Evolutionary conservation across 2,113 vertebrate species (phyloP).

Genomic region (Paraplagusia blochii): DNA sequence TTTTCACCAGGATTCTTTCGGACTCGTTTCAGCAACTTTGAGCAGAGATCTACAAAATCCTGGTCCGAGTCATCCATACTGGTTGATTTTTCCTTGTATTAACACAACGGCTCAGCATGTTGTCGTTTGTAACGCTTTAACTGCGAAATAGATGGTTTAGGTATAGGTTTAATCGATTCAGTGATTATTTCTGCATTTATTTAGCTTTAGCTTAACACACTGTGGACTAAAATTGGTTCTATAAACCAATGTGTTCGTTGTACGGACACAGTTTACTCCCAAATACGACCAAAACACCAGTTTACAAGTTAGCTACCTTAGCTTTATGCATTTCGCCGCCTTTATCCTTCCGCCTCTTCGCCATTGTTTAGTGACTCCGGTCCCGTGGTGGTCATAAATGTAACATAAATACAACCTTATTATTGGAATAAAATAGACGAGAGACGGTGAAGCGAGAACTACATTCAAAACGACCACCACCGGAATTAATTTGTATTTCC

Average conservation of each 20-base stretch:
- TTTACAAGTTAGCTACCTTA: neutral
- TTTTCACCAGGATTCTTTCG: slow-evolving; percentile 54
- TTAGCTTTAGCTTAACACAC: no score
- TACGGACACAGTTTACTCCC: no score
- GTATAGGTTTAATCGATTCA: no score
- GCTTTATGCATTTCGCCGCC: neutral
- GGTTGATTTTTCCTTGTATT: neutral
- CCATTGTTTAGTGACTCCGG: neutral
- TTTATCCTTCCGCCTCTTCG: slow-evolving; percentile 11
- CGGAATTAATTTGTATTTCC: slow-evolving; percentile 40
- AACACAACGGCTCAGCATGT: neutral
- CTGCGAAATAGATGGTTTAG: slow-evolving; percentile 1
- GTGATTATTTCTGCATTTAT: no score
- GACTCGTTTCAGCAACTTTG: slow-evolving; percentile 78
- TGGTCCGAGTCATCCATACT: slow-evolving; percentile 89
- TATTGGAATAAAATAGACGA: neutral
- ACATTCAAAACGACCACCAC: slow-evolving; percentile 35
- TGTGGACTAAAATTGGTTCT: no score
- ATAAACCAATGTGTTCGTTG: no score
- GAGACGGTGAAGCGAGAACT: neutral
- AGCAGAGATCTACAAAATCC: slow-evolving; percentile 86
- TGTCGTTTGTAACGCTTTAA: neutral
- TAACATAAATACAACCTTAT: neutral
- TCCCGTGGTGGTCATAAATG: accelerated
- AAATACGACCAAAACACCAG: no score